phyloP scores from a whole-genome alignment of 1,140 invertebrate genomes.

The Procambarus virginalis region DNA sequence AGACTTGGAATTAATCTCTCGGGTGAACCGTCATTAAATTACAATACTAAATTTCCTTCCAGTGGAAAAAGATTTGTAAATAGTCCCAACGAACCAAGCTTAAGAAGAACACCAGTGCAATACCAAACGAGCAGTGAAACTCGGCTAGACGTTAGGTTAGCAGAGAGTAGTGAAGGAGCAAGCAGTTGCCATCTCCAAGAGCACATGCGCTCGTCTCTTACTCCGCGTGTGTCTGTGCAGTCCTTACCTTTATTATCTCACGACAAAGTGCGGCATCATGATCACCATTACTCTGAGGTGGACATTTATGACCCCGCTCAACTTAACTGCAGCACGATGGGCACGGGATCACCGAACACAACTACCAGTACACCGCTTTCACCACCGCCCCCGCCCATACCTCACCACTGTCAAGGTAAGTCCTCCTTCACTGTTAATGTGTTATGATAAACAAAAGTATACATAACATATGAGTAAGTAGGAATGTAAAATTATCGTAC shows the following conservation, averaged over 20 bases:
- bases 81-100: neutral
- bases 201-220: neutral
- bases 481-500: no score
- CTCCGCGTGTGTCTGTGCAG: neutral
- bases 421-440: neutral
- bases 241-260: neutral
- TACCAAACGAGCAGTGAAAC: neutral
- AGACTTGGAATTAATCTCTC: neutral
- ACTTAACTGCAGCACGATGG: neutral
- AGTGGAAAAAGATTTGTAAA: neutral
- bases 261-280: neutral
- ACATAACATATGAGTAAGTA: no score
- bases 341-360: slow-evolving; percentile 6
- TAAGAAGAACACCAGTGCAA: slow-evolving; percentile 8
- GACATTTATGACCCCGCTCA: slow-evolving; percentile 23
- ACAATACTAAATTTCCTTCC: neutral
- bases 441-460: no score
- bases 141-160: neutral
- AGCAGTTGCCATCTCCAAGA: neutral
- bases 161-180: neutral
- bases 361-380: neutral
- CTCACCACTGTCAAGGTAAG: slow-evolving; percentile 29
- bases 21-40: neutral
- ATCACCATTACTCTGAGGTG: slow-evolving; percentile 45
- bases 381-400: slow-evolving; percentile 18